A percentile compares a stretch with the other conserved stretches of the same genome.
phyloP scores from a whole-genome alignment of 2,888 invertebrate genomes.

The Acleris literana region DNA sequence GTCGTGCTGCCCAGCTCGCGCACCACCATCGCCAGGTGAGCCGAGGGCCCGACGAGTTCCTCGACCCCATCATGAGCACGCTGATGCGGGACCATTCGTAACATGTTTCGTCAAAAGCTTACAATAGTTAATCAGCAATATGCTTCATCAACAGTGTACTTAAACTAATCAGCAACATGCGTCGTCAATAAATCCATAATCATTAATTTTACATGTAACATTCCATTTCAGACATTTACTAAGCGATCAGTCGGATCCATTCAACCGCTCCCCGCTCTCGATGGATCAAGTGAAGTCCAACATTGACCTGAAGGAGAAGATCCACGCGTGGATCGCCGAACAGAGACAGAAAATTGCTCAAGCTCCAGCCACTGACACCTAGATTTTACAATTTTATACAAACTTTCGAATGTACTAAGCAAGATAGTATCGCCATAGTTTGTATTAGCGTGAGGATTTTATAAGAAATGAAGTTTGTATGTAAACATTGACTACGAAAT shows the following conservation, averaged over 20 bases:
- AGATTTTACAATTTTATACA: conserved; percentile 34
- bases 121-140: not conserved
- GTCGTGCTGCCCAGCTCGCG: no score
- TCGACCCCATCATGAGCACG: no score
- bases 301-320: conserved; percentile 89
- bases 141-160: no score
- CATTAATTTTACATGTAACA: conserved; percentile 10
- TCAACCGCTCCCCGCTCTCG: conserved; percentile 95
- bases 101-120: not conserved
- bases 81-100: no score
- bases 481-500: not conserved
- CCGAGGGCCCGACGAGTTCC: no score
- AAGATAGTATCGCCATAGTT: conserved; percentile 43
- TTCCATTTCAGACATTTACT: conserved; percentile 86
- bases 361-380: conserved; percentile 46
- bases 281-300: conserved; percentile 96
- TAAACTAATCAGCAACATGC: no score
- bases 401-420: conserved; percentile 23
- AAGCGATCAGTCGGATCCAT: conserved; percentile 98
- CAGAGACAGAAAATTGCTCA: conserved; percentile 74
- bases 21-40: no score
- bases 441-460: conserved; percentile 16
- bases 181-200: not conserved
- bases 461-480: conserved; percentile 22
- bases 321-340: conserved; percentile 90